Base-by-base conservation (phyloP, 53 echinoderm and acorn worm species). In the Echinarachnius parma region DNA sequence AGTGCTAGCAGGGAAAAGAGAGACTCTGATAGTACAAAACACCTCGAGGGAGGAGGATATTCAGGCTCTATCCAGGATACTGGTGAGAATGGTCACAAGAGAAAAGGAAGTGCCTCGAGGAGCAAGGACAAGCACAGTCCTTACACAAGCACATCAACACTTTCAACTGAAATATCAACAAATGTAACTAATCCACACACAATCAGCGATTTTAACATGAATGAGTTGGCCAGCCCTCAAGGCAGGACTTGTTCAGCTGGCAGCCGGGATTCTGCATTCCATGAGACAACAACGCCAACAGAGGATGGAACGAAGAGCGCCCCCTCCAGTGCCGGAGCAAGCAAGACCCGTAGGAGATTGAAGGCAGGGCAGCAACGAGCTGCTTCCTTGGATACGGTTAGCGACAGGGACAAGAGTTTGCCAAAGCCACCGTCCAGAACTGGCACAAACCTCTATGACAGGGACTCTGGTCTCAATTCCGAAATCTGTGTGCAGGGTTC, bases 271-370 rank as follows among this genome's bases (percentile, higher is more conserved):
- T 72, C 58, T 11, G 74, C 74, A 1, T 57, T 56, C 56, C 74
- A 72, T 72, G 58, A 72, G 39, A 55, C 22, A 24, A 19, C 35
- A 56, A 45, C 55, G 39, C 34, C 22, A 24, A 19, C 35, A 2
- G 57, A 39, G 24, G 74, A 72, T 28, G 74, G 74, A 16, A 57
- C 74, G 33, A 72, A 39, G 28, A 72, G 74, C 22, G 74, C 74
- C 4, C 74, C 74, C 37, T 57, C 56, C 28, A 56, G 56, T 28
- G 74, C 74, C 3, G 74, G 74, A 21, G 31, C 74, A 13, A 56
- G 74, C 56, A 54, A 57, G 11, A 56, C 29, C 21, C 74, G 74
- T 1, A 24, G 74, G 18, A 55, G 74, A 24, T 57, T 72, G 30
- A 55, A 72, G 31, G 56, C 29, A 9, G 56, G 56, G 9, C 74